phyloP scores from a whole-genome alignment of 2,888 invertebrate genomes.

The Drosophila neotestacea region DNA sequence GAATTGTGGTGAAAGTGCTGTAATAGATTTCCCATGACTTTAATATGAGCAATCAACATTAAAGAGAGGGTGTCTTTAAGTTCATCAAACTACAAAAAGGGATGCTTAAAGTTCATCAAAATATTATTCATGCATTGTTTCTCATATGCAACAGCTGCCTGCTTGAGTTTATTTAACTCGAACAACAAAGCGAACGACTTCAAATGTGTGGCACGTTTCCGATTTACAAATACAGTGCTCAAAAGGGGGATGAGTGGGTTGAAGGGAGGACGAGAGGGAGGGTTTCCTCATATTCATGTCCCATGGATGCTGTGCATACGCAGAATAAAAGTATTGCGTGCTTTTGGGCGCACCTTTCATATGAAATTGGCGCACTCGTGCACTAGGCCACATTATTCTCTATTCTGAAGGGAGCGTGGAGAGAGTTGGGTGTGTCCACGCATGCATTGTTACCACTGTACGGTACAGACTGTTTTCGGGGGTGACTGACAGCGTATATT shows the following conservation, averaged over 20 bases:
- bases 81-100: slow-evolving; percentile 37
- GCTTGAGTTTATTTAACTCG: slow-evolving; percentile 73
- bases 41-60: slow-evolving; percentile 55
- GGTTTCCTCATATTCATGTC: slow-evolving; percentile 11
- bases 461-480: slow-evolving; percentile 18
- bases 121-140: slow-evolving; percentile 24
- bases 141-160: slow-evolving; percentile 44
- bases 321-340: slow-evolving; percentile 71
- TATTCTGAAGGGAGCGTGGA: background rate
- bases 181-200: slow-evolving; percentile 39
- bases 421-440: slow-evolving; percentile 58
- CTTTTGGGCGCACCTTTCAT: slow-evolving; percentile 60
- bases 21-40: slow-evolving; percentile 44
- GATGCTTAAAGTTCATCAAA: slow-evolving; percentile 43
- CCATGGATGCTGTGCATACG: slow-evolving; percentile 59
- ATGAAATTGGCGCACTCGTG: slow-evolving; percentile 76
- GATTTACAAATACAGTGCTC: slow-evolving; percentile 17
- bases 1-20: slow-evolving; percentile 69
- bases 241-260: background rate
- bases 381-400: slow-evolving; percentile 57
- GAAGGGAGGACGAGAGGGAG: background rate
- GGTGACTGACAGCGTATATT: slow-evolving; percentile 33
- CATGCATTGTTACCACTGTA: slow-evolving; percentile 46
- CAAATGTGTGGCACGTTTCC: slow-evolving; percentile 54
- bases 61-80: slow-evolving; percentile 39